Percentiles rank a stretch among this genome's conserved stretches.
Conservation (phyloP, 2,888 invertebrate genomes). For the Geotrupes spiniger region DNA sequence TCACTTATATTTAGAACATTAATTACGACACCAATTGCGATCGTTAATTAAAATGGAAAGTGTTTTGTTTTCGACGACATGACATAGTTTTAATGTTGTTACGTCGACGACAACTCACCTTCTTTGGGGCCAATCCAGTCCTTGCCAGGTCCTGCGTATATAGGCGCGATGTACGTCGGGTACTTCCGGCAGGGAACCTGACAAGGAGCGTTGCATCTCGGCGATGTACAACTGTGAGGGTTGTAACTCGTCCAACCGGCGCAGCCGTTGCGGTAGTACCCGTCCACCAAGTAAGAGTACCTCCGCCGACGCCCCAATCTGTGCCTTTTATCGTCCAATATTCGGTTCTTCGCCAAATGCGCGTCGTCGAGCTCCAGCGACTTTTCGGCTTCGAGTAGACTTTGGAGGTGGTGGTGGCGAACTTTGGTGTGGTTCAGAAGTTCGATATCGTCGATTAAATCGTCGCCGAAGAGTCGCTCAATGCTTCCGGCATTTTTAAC, state of each 20-base stretch:
- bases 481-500: not conserved
- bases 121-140: constrained; percentile 29
- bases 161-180: constrained; percentile 9
- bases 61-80: constrained; percentile 5
- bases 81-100: not conserved
- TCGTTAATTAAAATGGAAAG: not conserved
- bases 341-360: constrained; percentile 18
- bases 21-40: constrained; percentile 3
- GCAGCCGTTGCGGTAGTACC: constrained; percentile 14
- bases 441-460: too few species aligned
- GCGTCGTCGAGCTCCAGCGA: constrained; percentile 4
- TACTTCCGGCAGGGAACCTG: constrained; percentile 15
- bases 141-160: constrained; percentile 16
- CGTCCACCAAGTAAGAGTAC: constrained; percentile 5
- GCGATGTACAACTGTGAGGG: constrained; percentile 16
- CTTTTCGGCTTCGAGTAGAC: not conserved
- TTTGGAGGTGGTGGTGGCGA: constrained; percentile 1
- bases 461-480: too few species aligned
- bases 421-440: too few species aligned
- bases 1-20: constrained; percentile 17
- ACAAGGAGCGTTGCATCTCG: constrained; percentile 7
- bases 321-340: constrained; percentile 14
- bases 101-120: constrained; percentile 23
- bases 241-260: constrained; percentile 21
- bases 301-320: constrained; percentile 15